Evolutionary conservation across 2,888 invertebrate species (phyloP).

Genomic region (Macrophya annulata): DNA sequence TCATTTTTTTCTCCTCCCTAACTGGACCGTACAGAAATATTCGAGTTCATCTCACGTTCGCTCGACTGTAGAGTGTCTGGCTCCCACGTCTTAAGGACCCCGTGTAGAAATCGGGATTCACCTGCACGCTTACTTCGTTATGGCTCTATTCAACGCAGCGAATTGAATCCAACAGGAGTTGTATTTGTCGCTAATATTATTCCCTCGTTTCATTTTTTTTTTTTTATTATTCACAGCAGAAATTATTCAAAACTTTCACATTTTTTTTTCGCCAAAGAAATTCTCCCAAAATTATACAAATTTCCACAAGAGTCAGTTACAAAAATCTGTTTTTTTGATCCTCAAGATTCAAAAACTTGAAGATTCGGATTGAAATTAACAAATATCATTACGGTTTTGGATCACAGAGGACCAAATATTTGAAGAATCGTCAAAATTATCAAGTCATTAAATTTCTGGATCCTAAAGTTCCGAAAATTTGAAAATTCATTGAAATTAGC

Average conservation of each 20-base stretch:
- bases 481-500: too few species aligned
- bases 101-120: constrained; percentile 68
- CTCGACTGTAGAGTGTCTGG: constrained; percentile 20
- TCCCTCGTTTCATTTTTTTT: too few species aligned
- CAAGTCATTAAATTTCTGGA: too few species aligned
- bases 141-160: constrained; percentile 72
- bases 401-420: too few species aligned
- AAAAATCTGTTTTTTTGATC: too few species aligned
- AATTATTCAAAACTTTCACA: not conserved
- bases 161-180: constrained; percentile 46
- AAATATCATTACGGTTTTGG: too few species aligned
- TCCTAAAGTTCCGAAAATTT: too few species aligned
- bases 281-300: not conserved
- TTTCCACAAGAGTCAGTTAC: too few species aligned
- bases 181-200: not conserved
- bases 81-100: constrained; percentile 61
- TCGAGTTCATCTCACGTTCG: constrained; percentile 21
- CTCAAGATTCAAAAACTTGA: not conserved
- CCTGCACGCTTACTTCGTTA: constrained; percentile 74
- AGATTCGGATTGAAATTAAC: not conserved
- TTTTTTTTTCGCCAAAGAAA: not conserved
- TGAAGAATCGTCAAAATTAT: too few species aligned
- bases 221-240: not conserved
- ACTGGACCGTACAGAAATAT: constrained; percentile 62
- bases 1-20: constrained; percentile 50